Evolutionary conservation across 1,140 invertebrate species (phyloP), one percentile per base, ranked within the genome.

Genomic region (Bathynomus jamesi): DNA sequence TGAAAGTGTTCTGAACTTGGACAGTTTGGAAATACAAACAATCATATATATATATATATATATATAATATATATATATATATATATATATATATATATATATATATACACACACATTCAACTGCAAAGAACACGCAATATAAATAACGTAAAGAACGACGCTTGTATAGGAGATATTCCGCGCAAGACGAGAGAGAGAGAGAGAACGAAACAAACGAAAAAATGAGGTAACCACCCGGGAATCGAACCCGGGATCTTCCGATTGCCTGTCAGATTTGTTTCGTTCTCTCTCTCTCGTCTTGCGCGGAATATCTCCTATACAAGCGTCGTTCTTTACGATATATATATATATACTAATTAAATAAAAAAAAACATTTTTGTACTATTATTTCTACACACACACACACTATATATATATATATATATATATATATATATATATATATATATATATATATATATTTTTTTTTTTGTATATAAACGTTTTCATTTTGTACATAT

Each of bases 391-490:
- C n/a, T 28, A 63, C 27, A 63, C 27, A 63, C 27, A 63, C 27
- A 63, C 27, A 63, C 27, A 63, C 27, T 24, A 25, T 25, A 63
- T 63, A 63, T 63, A 63, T 63, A 63, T 63, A 63, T 28, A 63
- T 63, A 63, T 63, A 63, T 28, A 63, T 63, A 63, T 63, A 63
- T 28, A 63, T 63, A 63, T 63, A 63, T 28, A 63, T 63, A 63
- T 63, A 46, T 67, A 40, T 30, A 60, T 67, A 67, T 67, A 67
- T 67, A 40, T 67, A 67, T 31, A 67, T 28, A 46, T 67, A 67
- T 67, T 46, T 67, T 46, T 46, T 46, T 32, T 46, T 67, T 10
- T 67, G 27, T 67, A 40, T 46, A 46, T 17, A 46, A 27, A 13
- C 17, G 25, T 28, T 28, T 61, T 10, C 25, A 61, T 69, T 69